These are phyloP conservation scores for Xestia c-nigrum DNA, from an alignment of 2,888 invertebrate genomes.

Conservation along the genomic window DNA sequence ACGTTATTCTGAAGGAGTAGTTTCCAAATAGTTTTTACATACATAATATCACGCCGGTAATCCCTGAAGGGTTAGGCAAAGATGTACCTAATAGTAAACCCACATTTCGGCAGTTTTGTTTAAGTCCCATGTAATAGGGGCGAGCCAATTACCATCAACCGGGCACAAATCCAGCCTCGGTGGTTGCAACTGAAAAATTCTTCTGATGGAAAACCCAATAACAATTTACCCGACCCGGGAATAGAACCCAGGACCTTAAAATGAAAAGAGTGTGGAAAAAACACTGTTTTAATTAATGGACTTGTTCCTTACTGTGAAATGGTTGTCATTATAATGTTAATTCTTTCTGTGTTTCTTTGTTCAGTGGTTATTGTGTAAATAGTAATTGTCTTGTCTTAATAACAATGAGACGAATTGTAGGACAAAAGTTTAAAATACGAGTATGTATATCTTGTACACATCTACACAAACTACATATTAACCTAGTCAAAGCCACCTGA, in stretches of 20 bases:
- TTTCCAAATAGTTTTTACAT: neutral
- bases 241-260: neutral
- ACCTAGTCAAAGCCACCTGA: no score
- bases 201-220: neutral
- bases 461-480: no score
- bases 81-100: neutral
- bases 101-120: neutral
- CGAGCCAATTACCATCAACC: neutral
- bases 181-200: neutral
- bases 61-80: neutral
- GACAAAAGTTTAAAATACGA: neutral
- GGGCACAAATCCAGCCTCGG: no score
- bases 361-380: neutral
- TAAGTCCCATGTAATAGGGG: neutral
- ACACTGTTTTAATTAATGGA: neutral
- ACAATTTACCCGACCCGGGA: neutral
- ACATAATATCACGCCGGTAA: neutral
- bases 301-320: conserved; percentile 17
- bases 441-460: no score
- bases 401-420: conserved; percentile 1
- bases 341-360: conserved; percentile 8
- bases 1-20: neutral
- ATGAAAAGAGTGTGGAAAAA: neutral
- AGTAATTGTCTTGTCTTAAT: neutral
- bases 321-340: conserved; percentile 11